Evolutionary conservation across 2,797 vertebrate species (phyloP).

Genomic region (Sarcophilus harrisii): DNA sequence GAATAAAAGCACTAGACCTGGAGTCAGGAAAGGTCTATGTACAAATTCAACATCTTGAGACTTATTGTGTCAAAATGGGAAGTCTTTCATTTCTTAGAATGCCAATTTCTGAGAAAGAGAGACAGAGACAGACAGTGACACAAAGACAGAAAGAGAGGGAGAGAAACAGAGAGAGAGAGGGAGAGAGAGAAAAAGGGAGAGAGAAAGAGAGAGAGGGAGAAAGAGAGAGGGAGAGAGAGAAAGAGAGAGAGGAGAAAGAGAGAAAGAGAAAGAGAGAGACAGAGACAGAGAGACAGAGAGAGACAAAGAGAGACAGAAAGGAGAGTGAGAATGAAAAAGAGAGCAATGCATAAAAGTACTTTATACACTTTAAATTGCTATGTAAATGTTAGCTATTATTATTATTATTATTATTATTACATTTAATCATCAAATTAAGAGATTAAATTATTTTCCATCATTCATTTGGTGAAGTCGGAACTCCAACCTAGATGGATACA

Average conservation of each 20-base stretch:
- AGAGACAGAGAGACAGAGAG: too few relatives aligned
- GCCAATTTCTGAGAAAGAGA: neutral
- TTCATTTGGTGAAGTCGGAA: neutral
- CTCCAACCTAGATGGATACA: neutral
- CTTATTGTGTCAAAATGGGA: neutral
- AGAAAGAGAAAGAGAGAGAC: too few relatives aligned
- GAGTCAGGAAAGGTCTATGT: neutral
- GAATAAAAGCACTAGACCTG: neutral
- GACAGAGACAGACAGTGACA: too few relatives aligned
- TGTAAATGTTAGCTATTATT: neutral
- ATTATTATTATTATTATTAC: neutral
- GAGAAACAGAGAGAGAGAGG: too few relatives aligned
- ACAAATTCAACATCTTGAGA: neutral
- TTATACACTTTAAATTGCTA: neutral
- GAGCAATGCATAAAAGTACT: neutral
- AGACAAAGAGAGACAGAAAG: too few relatives aligned
- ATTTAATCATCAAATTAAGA: neutral
- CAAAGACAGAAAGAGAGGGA: too few relatives aligned
- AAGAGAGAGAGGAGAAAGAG: too few relatives aligned
- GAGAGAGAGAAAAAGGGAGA: too few relatives aligned
- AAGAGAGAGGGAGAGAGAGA: too few relatives aligned
- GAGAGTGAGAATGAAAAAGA: too few relatives aligned
- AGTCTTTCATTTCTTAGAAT: neutral
- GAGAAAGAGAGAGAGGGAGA: too few relatives aligned
- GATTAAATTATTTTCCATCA: neutral